phyloP scores from a whole-genome alignment of 2,113 vertebrate genomes.

The Equus przewalskii region DNA sequence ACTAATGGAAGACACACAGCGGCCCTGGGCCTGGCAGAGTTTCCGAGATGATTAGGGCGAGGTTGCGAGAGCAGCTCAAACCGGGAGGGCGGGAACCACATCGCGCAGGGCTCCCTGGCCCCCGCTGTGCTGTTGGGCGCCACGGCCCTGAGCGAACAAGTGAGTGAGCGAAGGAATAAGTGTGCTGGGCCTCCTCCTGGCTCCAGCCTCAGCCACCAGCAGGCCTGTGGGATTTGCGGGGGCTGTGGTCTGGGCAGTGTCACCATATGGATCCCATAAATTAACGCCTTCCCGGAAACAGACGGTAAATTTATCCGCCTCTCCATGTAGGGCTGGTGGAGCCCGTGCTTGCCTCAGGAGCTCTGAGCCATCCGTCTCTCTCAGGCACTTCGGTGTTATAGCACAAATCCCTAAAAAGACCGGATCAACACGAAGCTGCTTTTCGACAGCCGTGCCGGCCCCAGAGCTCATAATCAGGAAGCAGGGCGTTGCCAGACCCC shows the following conservation, averaged over 20 bases:
- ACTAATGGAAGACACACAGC: fast-evolving
- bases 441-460: fast-evolving
- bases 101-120: fast-evolving
- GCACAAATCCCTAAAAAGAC: not conserved
- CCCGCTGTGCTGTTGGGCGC: fast-evolving
- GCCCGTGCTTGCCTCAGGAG: slow-evolving; percentile 61
- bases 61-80: not conserved
- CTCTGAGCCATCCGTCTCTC: slow-evolving; percentile 32
- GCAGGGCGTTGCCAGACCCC: fast-evolving
- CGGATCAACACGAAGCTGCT: not conserved
- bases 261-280: slow-evolving; percentile 88
- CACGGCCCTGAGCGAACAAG: not conserved
- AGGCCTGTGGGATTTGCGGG: slow-evolving; percentile 62
- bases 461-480: fast-evolving
- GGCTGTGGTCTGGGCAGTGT: slow-evolving; percentile 50
- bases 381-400: slow-evolving; percentile 12
- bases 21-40: not conserved
- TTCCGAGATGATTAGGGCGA: not conserved
- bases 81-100: not conserved
- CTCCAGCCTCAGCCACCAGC: slow-evolving; percentile 30
- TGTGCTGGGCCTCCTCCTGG: not conserved
- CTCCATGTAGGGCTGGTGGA: slow-evolving; percentile 52
- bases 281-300: slow-evolving; percentile 85
- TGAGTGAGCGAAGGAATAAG: not conserved
- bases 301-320: slow-evolving; percentile 71